Evolutionary conservation across 1,140 invertebrate species (phyloP), one percentile per base, ranked within the genome.

Genomic region (Scaptomyza graminum): DNA sequence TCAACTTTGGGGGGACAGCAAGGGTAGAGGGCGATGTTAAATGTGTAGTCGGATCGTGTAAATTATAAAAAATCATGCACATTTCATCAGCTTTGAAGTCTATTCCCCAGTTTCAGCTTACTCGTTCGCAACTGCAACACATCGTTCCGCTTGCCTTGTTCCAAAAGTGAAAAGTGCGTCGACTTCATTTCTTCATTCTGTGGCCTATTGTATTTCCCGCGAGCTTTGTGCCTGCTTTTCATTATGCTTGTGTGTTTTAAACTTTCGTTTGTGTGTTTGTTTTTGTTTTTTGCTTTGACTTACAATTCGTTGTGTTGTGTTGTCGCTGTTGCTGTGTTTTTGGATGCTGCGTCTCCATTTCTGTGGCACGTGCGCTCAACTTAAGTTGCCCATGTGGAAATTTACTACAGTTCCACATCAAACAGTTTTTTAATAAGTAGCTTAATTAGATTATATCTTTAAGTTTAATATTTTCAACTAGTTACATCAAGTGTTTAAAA

Each of bases 101-200:
- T 64, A 57, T 52, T 47, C 52, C 68, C 28, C 60, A 34, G 37
- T 52, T 34, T 61, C 41, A 41, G 15, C 16, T n/a, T 54, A 11
- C 34, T n/a, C 22, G 37, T 5, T 25, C 28, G 16, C 18, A 43
- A 57, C 57, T 63, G 71, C 71, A 62, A 18, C 44, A 46, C 16
- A 52, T 28, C 78, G 82, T 78, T 85, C 66, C 82, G 82, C 82
- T 70, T 87, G 47, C 57, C 43, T 78, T 54, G 71, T 73, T 50
- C 71, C 25, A 85, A 87, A 85, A 82, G 82, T 70, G 78, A 87
- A 87, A 78, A 81, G 74, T 85, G 82, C 82, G 82, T 85, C 65
- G 55, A 49, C 16, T 43, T 18, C 44, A 67, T 61, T 25, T 25
- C 25, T 31, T 7, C n/a, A n/a, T 31, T 77, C 44, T 72, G 49